Conservation (phyloP, 2,113 vertebrate genomes). For the Montifringilla adamsi region DNA sequence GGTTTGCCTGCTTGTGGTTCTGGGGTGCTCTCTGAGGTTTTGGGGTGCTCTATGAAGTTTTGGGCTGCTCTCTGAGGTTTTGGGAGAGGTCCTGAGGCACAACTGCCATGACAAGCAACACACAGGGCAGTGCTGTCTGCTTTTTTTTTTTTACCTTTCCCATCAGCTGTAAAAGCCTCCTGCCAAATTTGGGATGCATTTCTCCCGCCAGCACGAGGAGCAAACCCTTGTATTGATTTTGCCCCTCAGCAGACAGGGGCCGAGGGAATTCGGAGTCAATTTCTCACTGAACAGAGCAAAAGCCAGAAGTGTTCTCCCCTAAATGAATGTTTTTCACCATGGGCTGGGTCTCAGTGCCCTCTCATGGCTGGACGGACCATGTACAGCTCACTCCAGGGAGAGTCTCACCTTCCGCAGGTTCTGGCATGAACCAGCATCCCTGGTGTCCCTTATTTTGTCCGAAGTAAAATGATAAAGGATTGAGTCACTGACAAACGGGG, state of each 20-base stretch:
- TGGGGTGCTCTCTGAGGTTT: not conserved
- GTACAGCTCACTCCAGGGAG: too few species aligned
- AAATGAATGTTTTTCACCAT: rapidly evolving
- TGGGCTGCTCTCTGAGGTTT: not conserved
- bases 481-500: too few species aligned
- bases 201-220: not conserved
- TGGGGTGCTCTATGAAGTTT: not conserved
- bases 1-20: not conserved
- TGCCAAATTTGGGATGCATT: not conserved
- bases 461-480: too few species aligned
- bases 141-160: not conserved
- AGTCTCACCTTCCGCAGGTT: not conserved
- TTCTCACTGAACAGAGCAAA: not conserved
- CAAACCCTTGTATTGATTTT: not conserved
- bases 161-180: not conserved
- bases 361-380: not conserved
- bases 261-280: not conserved
- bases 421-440: not conserved
- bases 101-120: not conserved
- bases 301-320: not conserved
- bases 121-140: not conserved
- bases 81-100: not conserved
- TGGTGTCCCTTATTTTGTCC: not conserved
- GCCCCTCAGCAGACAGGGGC: not conserved
- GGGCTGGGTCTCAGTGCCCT: not conserved